Conservation (phyloP, 2,888 invertebrate genomes). For the Lycophotia porphyrea region DNA sequence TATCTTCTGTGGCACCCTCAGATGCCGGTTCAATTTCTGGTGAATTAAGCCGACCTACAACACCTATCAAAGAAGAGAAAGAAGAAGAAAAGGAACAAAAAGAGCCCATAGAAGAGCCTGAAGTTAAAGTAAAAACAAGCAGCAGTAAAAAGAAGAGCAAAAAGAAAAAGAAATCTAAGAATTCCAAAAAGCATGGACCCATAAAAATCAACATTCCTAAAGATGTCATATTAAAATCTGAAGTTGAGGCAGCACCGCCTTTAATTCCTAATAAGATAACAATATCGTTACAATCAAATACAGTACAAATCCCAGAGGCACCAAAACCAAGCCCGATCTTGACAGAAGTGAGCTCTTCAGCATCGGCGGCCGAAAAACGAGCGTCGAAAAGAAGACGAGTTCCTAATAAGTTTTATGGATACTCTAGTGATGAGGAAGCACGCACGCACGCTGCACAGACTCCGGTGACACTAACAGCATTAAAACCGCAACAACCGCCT, state of each 20-base stretch:
- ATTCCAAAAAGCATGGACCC: constrained; percentile 86
- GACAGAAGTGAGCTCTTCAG: constrained; percentile 68
- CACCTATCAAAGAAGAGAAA: constrained; percentile 87
- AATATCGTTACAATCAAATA: constrained; percentile 88
- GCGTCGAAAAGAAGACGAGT: constrained; percentile 95
- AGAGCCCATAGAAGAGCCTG: constrained; percentile 76
- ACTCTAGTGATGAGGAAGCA: constrained; percentile 95
- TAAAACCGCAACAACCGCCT: constrained; percentile 91
- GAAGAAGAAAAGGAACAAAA: constrained; percentile 81
- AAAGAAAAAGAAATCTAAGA: constrained; percentile 90
- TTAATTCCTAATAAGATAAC: constrained; percentile 86
- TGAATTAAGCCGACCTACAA: constrained; percentile 92
- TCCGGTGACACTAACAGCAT: constrained; percentile 84
- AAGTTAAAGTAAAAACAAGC: constrained; percentile 87
- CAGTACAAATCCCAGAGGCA: constrained; percentile 86
- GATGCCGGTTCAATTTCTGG: constrained; percentile 90
- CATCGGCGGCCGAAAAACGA: constrained; percentile 90
- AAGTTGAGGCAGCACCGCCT: constrained; percentile 73
- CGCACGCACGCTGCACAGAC: constrained; percentile 78
- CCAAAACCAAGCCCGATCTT: constrained; percentile 69
- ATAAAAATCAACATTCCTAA: constrained; percentile 92
- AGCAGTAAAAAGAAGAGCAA: constrained; percentile 93
- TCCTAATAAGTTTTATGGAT: constrained; percentile 96
- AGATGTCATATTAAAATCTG: constrained; percentile 82
- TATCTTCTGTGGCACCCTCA: constrained; percentile 91